Evolutionary conservation across 2,797 vertebrate genomes (phyloP), one percentile per base, ranked within the genome.

Genomic region (Rhinophrynus dorsalis): DNA sequence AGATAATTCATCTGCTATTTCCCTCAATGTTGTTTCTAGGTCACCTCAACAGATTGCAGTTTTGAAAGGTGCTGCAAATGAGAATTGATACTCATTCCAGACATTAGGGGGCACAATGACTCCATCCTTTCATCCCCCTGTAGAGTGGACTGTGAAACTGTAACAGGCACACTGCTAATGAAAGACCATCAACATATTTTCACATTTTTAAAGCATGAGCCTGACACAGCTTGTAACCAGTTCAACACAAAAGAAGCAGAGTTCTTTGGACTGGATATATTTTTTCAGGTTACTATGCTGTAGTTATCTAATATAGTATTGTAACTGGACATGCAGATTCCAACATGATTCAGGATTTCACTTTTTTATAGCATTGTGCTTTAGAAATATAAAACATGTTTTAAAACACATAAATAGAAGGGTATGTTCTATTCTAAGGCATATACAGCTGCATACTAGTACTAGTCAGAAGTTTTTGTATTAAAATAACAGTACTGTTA

Each of bases 141-240:
- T 26, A 11, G 7, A 13, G 4, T 15, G 42, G 18, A 2, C 42
- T 45, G 27, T 11, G 17, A 10, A 30, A 5, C 54, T 65, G 42
- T 54, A 65, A 65, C 5, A 51, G 42, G 17, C 44, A 26, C 35
- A 48, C 50, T 50, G 29, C 59, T 71, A 64, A 71, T 64, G 54
- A 71, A 71, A 65, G 54, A 50, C 40, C 60, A 65, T 72, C 68
- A 72, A 72, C 61, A 72, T 72, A 72, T 72, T 72, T 57, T 72
- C 60, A 72, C 60, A 58, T 72, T 59, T 72, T 72, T 65, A 72
- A 65, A 64, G 35, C 42, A 50, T 26, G 55, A 72, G 59, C 47
- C 59, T 62, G 61, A 58, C 61, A 56, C 21, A 21, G 20, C 52
- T 40, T 72, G 61, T 50, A 58, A 58, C 61, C 61, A 51, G 17